These are phyloP conservation scores for Cheilosia urbana DNA, from an alignment of 2,888 invertebrate species.

Conservation along the genomic window DNA sequence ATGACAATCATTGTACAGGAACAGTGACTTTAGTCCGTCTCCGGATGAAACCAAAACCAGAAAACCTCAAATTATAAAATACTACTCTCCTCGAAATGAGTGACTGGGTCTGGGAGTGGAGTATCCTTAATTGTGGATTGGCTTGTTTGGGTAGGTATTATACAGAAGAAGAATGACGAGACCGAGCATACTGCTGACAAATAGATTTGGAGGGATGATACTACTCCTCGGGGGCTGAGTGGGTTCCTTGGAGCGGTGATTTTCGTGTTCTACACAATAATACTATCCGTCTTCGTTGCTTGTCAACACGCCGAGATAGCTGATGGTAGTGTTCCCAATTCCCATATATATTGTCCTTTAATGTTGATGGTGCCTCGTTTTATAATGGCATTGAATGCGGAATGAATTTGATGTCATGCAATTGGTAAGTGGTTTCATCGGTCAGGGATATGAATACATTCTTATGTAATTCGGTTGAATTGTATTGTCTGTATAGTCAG, in stretches of 20 bases:
- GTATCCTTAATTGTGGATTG: slow-evolving; percentile 45
- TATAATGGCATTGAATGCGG: slow-evolving; percentile 4
- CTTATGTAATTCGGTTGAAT: neutral
- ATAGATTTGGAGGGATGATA: slow-evolving; percentile 34
- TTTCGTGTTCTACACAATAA: slow-evolving; percentile 5
- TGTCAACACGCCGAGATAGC: slow-evolving; percentile 39
- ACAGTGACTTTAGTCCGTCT: slow-evolving; percentile 41
- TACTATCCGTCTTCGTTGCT: slow-evolving; percentile 37
- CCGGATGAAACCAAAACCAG: slow-evolving; percentile 31
- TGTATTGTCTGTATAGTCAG: neutral
- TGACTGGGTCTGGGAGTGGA: neutral
- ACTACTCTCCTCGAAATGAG: slow-evolving; percentile 33
- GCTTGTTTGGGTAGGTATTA: neutral
- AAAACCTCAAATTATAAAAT: slow-evolving; percentile 70
- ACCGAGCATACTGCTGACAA: slow-evolving; percentile 24
- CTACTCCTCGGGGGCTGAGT: slow-evolving; percentile 5
- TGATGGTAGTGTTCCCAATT: neutral
- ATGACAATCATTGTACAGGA: slow-evolving; percentile 24
- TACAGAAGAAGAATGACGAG: slow-evolving; percentile 5
- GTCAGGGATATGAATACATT: neutral
- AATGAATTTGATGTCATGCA: slow-evolving; percentile 3
- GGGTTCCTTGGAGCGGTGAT: slow-evolving; percentile 1
- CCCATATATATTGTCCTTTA: neutral
- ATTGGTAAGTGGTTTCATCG: neutral
- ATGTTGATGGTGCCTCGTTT: slow-evolving; percentile 12